Percentiles rank a stretch among this genome's conserved stretches.
These are phyloP conservation scores for Enteromius unitaeniatus DNA, from an alignment of 2,797 vertebrate genomes.

Conservation along the genomic window DNA sequence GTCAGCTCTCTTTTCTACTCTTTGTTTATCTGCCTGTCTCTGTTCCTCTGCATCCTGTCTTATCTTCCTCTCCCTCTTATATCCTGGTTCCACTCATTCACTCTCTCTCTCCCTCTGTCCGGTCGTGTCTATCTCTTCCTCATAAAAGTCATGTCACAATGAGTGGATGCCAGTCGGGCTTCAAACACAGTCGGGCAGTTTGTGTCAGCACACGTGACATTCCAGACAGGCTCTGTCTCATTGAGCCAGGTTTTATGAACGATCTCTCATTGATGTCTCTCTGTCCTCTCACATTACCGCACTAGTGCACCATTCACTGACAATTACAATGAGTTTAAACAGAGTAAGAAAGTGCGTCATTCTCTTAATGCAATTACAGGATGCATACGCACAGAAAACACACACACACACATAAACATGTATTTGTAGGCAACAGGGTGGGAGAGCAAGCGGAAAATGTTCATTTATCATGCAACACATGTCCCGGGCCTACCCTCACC, in stretches of 20 bases:
- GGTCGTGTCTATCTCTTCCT: slow-evolving; percentile 46
- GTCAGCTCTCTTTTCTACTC: slow-evolving; percentile 51
- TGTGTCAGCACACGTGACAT: slow-evolving; percentile 61
- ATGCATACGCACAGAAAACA: slow-evolving; percentile 67
- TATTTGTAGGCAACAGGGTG: slow-evolving; percentile 60
- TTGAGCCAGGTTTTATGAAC: slow-evolving; percentile 71
- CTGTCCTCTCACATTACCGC: slow-evolving; percentile 66
- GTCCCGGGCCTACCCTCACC: slow-evolving; percentile 56
- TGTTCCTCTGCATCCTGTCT: slow-evolving; percentile 63
- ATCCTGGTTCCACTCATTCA: slow-evolving; percentile 1
- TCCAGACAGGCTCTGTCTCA: slow-evolving; percentile 73
- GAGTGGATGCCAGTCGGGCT: slow-evolving; percentile 42
- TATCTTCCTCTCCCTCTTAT: slow-evolving; percentile 56
- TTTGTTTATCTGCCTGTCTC: slow-evolving; percentile 55
- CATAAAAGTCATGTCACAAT: slow-evolving; percentile 48
- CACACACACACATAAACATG: slow-evolving; percentile 75
- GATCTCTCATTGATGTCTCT: slow-evolving; percentile 78
- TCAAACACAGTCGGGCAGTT: slow-evolving; percentile 35
- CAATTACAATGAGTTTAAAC: slow-evolving; percentile 86
- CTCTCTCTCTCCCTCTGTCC: slow-evolving; percentile 63
- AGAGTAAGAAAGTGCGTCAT: slow-evolving; percentile 85
- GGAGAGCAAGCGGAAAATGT: slow-evolving; percentile 59
- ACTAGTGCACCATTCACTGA: slow-evolving; percentile 80
- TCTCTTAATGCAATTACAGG: slow-evolving; percentile 83
- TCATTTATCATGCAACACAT: slow-evolving; percentile 61